Evolutionary conservation across 2,113 vertebrate genomes (phyloP).

Genomic region (Tyto alba): DNA sequence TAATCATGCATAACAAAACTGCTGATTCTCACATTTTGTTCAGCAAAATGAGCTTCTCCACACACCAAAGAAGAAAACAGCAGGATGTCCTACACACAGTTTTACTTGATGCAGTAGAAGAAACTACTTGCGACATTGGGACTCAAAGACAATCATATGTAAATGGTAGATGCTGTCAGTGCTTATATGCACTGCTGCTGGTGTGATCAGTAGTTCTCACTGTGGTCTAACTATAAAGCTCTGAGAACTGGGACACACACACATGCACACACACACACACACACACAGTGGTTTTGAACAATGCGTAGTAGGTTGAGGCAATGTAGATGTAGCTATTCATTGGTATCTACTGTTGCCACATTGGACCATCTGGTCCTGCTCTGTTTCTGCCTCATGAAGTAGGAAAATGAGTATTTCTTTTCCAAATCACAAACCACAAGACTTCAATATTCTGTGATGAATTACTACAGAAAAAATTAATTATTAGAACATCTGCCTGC

Average conservation of each 20-base stretch:
- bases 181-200: background rate
- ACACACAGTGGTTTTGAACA: background rate
- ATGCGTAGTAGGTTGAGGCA: background rate
- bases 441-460: constrained; percentile 42
- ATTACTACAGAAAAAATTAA: constrained; percentile 43
- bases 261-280: background rate
- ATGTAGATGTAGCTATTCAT: background rate
- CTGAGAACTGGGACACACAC: background rate
- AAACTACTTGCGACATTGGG: background rate
- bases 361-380: constrained; percentile 26
- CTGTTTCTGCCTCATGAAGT: constrained; percentile 49
- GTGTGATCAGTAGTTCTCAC: background rate
- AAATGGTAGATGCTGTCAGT: background rate
- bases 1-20: background rate
- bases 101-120: background rate
- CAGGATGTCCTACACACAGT: background rate
- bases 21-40: background rate
- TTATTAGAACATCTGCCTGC: constrained; percentile 57
- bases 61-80: background rate
- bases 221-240: background rate
- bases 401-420: constrained; percentile 33
- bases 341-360: background rate
- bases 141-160: background rate
- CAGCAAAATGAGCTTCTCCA: background rate
- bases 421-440: constrained; percentile 20